phyloP scores from a whole-genome alignment of 1,140 invertebrate genomes.

The Pemphigus obesinymphae region DNA sequence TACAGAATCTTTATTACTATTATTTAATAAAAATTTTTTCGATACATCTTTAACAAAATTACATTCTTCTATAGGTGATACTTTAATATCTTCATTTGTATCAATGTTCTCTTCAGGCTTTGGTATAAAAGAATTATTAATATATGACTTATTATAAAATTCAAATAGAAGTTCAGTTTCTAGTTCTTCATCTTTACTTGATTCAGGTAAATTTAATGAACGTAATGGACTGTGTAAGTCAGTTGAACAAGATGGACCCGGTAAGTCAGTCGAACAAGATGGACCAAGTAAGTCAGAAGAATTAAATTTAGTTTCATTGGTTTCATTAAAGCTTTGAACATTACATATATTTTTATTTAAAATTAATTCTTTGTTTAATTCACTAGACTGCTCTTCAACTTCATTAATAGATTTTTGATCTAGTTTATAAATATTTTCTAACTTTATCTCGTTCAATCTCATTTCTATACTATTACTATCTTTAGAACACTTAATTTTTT shows the following conservation, averaged over 20 bases:
- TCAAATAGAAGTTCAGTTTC: background rate
- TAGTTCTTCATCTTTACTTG: background rate
- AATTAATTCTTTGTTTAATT: background rate
- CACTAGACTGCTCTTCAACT: background rate
- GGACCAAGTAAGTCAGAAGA: background rate
- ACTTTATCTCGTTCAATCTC: too few relatives aligned
- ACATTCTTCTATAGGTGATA: background rate
- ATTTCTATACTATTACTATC: background rate
- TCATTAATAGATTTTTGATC: background rate
- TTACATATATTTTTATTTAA: background rate
- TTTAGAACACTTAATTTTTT: background rate
- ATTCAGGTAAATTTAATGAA: background rate
- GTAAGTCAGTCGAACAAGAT: background rate
- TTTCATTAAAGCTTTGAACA: background rate
- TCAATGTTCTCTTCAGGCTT: background rate
- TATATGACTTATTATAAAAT: background rate
- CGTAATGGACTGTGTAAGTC: background rate
- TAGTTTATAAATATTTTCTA: too few relatives aligned
- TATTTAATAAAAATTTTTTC: background rate
- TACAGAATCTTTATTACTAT: background rate
- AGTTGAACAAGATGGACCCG: background rate
- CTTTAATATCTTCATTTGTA: background rate
- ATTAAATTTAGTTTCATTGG: background rate
- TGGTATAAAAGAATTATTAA: background rate
- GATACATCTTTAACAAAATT: background rate